A percentile compares a stretch with the other conserved stretches of the same genome.
Evolutionary conservation across 2,113 vertebrate species (phyloP).

Genomic region (Polypterus bichir): DNA sequence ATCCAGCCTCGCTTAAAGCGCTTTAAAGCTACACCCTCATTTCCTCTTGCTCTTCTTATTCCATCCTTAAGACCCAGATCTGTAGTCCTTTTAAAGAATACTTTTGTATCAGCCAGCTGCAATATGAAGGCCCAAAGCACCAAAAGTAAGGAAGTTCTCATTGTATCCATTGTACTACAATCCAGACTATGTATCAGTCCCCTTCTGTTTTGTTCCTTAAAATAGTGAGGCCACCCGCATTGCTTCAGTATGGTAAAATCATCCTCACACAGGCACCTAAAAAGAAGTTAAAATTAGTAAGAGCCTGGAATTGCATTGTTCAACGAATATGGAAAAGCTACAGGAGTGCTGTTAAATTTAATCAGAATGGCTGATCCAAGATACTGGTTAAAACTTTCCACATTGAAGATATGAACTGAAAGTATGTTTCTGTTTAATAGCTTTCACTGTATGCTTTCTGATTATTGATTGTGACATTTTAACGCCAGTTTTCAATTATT

Average conservation of each 20-base stretch:
- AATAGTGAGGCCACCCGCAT: conserved; percentile 22
- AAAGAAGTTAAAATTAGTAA: not conserved
- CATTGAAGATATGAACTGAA: no score
- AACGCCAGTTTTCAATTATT: no score
- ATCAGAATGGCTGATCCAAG: no score
- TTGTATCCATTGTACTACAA: conserved; percentile 26
- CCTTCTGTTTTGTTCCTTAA: conserved; percentile 1
- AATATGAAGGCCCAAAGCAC: conserved; percentile 59
- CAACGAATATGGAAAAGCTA: no score
- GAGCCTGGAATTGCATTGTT: conserved; percentile 30
- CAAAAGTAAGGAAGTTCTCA: conserved; percentile 66
- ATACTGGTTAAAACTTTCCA: no score
- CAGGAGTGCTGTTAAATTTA: no score
- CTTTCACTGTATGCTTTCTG: no score
- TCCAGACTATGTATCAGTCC: conserved; percentile 5
- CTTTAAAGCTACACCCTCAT: conserved; percentile 48
- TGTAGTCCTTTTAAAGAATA: conserved; percentile 66
- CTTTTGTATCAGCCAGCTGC: conserved; percentile 46
- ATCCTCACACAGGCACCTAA: conserved; percentile 22
- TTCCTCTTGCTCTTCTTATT: conserved; percentile 40
- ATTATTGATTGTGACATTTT: no score
- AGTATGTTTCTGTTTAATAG: no score
- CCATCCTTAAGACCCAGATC: conserved; percentile 41
- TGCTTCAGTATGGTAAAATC: conserved; percentile 16
- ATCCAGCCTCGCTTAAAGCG: conserved; percentile 93